Evolutionary conservation across 2,888 invertebrate species (phyloP), one percentile per base, ranked within the genome.

Genomic region (Scrobipalpa costella): DNA sequence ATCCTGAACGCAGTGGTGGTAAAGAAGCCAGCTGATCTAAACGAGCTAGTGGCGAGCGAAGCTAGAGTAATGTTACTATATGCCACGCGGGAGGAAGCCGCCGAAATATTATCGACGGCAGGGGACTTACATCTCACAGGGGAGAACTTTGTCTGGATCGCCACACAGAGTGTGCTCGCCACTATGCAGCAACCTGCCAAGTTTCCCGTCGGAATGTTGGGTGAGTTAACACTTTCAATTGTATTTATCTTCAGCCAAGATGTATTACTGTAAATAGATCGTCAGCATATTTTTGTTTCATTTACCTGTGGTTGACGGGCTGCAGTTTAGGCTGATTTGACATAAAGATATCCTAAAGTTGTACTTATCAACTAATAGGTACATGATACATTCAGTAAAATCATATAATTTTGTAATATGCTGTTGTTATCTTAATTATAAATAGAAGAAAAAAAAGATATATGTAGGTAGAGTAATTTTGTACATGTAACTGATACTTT

Each of bases 121-220:
- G 92, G 94, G 64, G 94, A 95, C 73, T 92, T 94, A 73, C 95
- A 96, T 71, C 94, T 97, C 67, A 96, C 96, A 5, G 96, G 96
- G 8, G 97, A 98, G 85, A 98, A 98, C 84, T 98, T 98, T 85
- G 97, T 98, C 9, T 98, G 98, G 98, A 97, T 98, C 65, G 98
- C 98, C 19, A 98, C 98, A 60, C 98, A 98, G 85, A 97, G 97
- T 80, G 98, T 98, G 70, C 96, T 98, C 66, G 96, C 96, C 75
- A 96, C 95, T 72, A 93, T 94, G 77, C 95, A 96, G 66, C 88
- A 86, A 69, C 85, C 89, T 2, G 88, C 90, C 73, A 90, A 96
- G 81, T 98, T 98, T 84, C 98, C 98, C 0, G 95, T 97, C 36
- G 98, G 98, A 64, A 97, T 98, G 97, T 92, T 98, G 61, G 98